Conservation (phyloP, 2,888 invertebrate species). For the Sialis fuliginosa region DNA sequence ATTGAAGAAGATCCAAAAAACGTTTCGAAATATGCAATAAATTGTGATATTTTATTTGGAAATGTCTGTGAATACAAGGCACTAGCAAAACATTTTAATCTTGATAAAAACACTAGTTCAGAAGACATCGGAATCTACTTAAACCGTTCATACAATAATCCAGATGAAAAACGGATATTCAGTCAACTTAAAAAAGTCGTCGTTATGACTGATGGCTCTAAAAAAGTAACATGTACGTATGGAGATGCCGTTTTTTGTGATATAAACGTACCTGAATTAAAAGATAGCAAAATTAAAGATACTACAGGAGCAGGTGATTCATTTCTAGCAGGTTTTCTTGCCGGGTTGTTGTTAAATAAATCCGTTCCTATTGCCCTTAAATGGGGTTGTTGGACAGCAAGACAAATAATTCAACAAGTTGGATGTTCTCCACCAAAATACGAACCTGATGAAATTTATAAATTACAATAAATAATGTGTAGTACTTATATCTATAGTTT, state of each 20-base stretch:
- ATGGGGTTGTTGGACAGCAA: slow-evolving; percentile 26
- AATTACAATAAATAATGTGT: neutral
- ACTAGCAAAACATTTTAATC: slow-evolving; percentile 20
- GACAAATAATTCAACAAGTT: slow-evolving; percentile 27
- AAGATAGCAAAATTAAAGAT: slow-evolving; percentile 26
- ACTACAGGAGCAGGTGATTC: slow-evolving; percentile 42
- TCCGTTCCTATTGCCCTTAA: slow-evolving; percentile 25
- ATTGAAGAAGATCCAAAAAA: slow-evolving; percentile 22
- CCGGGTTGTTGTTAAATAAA: slow-evolving; percentile 22
- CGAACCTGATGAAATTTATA: neutral
- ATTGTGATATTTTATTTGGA: slow-evolving; percentile 34
- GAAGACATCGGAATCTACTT: slow-evolving; percentile 13
- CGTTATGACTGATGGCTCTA: slow-evolving; percentile 42
- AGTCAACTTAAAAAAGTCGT: slow-evolving; percentile 26
- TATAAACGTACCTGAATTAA: slow-evolving; percentile 23
- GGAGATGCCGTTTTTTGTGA: slow-evolving; percentile 12
- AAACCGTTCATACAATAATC: slow-evolving; percentile 7
- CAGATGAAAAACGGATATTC: neutral
- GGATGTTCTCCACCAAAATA: slow-evolving; percentile 28
- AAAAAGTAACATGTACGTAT: slow-evolving; percentile 30
- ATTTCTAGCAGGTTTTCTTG: slow-evolving; percentile 37
- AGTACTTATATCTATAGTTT: no score
- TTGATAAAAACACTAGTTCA: slow-evolving; percentile 12
- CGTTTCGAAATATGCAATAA: slow-evolving; percentile 25
- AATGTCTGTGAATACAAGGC: slow-evolving; percentile 33